A percentile compares a stretch with the other conserved stretches of the same genome.
Conservation (phyloP, 2,113 vertebrate species). For the Salvelinus sp. region DNA sequence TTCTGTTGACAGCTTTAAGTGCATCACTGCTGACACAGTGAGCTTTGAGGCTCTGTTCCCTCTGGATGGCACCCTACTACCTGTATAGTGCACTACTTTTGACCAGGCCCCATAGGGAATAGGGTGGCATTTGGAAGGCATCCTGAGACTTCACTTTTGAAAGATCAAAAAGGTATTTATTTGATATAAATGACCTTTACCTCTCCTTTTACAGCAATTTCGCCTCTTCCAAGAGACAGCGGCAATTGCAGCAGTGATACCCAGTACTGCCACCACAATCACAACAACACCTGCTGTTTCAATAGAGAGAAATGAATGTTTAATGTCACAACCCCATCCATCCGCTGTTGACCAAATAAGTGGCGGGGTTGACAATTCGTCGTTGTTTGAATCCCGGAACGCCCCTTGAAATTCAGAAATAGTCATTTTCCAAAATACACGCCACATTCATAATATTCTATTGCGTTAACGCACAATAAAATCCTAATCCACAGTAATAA, state of each 20-base stretch:
- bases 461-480: too few relatives aligned
- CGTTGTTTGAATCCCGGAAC: not conserved
- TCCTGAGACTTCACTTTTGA: not conserved
- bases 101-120: too few relatives aligned
- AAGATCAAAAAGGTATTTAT: not conserved
- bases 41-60: not conserved
- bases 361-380: not conserved
- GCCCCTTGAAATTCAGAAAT: too few relatives aligned
- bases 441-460: too few relatives aligned
- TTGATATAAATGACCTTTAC: not conserved
- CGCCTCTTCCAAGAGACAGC: not conserved
- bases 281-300: not conserved
- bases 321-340: not conserved
- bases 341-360: not conserved
- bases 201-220: not conserved
- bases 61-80: too few relatives aligned
- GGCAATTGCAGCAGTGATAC: not conserved
- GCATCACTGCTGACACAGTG: not conserved
- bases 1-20: not conserved
- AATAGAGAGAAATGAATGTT: not conserved
- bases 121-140: not conserved
- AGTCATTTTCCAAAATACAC: too few relatives aligned
- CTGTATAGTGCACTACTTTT: too few relatives aligned
- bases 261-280: not conserved
- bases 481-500: not conserved